Percentiles rank a stretch among this genome's conserved stretches.
phyloP scores from a whole-genome alignment of 2,888 invertebrate genomes.

The Arrhopalites spinosus region DNA sequence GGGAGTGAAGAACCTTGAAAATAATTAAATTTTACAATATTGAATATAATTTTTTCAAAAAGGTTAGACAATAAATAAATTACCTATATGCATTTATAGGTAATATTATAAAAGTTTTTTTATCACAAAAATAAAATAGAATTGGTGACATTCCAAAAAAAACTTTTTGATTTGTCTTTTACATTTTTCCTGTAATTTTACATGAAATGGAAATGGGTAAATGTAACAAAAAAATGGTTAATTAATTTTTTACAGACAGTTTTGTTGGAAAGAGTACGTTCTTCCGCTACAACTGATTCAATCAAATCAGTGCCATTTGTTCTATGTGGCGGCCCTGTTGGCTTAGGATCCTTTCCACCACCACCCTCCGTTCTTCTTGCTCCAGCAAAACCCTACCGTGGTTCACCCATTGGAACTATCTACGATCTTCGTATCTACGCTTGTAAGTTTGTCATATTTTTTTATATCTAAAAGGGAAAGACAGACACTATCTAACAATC shows the following conservation, averaged over 20 bases:
- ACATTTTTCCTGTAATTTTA: too few relatives aligned
- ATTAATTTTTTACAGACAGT: constrained; percentile 45
- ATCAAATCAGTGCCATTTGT: constrained; percentile 54
- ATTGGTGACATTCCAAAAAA: too few relatives aligned
- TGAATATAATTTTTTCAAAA: too few relatives aligned
- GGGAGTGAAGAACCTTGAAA: too few relatives aligned
- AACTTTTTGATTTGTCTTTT: too few relatives aligned
- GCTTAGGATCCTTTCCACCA: constrained; percentile 73
- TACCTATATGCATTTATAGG: too few relatives aligned
- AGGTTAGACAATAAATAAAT: too few relatives aligned
- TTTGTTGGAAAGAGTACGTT: constrained; percentile 51
- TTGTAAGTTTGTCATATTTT: constrained; percentile 75
- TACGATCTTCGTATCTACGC: constrained; percentile 86
- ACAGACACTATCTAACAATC: background rate
- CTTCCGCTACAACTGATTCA: constrained; percentile 50
- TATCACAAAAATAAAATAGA: too few relatives aligned
- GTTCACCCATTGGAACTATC: constrained; percentile 88
- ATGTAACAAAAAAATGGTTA: background rate
- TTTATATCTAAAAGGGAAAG: too few relatives aligned
- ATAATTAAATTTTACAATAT: too few relatives aligned
- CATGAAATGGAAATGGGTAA: too few relatives aligned
- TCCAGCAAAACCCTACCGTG: constrained; percentile 87
- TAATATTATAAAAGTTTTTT: too few relatives aligned
- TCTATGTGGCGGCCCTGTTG: constrained; percentile 56
- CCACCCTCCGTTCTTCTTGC: constrained; percentile 91